phyloP scores from a whole-genome alignment of 2,113 vertebrate genomes.

The Martes martes region DNA sequence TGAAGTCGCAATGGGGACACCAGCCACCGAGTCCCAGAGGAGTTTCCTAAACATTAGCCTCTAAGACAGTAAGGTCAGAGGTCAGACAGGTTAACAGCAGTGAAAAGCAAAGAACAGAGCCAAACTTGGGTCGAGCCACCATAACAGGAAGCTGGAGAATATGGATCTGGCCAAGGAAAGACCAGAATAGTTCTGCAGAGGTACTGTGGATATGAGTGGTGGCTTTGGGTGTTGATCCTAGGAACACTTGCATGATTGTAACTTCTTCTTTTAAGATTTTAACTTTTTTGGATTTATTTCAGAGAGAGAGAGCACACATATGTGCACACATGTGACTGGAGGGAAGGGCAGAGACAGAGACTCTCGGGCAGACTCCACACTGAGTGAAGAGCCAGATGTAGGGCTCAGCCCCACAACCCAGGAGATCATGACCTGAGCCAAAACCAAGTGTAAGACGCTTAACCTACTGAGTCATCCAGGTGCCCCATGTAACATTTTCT shows the following conservation, averaged over 20 bases:
- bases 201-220: fast-evolving
- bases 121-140: background rate
- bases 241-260: background rate
- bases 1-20: background rate
- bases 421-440: background rate
- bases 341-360: background rate
- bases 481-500: background rate
- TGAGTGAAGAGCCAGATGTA: background rate
- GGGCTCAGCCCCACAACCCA: background rate
- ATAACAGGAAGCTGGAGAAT: background rate
- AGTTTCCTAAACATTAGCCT: background rate
- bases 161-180: background rate
- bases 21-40: background rate
- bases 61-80: background rate
- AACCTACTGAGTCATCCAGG: background rate
- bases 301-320: background rate
- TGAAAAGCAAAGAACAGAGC: background rate
- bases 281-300: background rate
- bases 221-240: background rate
- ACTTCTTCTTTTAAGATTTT: background rate
- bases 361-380: background rate
- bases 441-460: background rate
- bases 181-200: background rate
- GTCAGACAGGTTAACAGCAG: background rate
- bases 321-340: background rate